These are phyloP conservation scores for Merluccius polli DNA, from an alignment of 2,797 vertebrate genomes.

Conservation along the genomic window DNA sequence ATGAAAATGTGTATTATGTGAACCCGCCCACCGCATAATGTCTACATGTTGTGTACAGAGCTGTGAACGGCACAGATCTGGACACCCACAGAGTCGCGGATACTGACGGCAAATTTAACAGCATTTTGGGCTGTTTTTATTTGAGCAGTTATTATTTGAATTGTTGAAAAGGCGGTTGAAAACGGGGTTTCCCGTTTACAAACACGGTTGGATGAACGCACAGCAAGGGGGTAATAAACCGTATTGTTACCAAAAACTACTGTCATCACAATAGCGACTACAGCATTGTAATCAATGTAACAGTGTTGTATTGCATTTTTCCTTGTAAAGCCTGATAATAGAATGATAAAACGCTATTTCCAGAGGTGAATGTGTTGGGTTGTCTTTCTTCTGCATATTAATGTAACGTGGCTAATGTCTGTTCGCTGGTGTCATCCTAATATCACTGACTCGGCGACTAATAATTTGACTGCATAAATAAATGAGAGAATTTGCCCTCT, in stretches of 20 bases:
- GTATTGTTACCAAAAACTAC: not conserved
- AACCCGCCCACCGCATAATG: not conserved
- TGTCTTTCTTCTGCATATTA: not conserved
- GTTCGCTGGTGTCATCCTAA: not conserved
- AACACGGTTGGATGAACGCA: not conserved
- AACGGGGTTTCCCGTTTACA: not conserved
- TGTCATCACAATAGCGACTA: not conserved
- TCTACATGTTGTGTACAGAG: not conserved
- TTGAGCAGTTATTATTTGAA: not conserved
- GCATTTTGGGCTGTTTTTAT: not conserved
- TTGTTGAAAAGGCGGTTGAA: not conserved
- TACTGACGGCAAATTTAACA: not conserved
- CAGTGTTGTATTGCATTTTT: not conserved
- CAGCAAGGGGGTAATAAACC: not conserved
- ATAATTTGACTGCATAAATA: not conserved
- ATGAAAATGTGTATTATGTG: not conserved
- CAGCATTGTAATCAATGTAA: not conserved
- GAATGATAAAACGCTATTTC: not conserved
- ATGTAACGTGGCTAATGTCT: not conserved
- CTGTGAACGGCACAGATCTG: not conserved
- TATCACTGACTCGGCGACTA: not conserved
- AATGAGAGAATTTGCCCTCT: not conserved
- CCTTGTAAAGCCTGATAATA: not conserved
- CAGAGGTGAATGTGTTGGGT: not conserved
- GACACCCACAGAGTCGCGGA: not conserved